Base-by-base conservation (phyloP, 2,113 vertebrate genomes). In the Epinephelus moara region DNA sequence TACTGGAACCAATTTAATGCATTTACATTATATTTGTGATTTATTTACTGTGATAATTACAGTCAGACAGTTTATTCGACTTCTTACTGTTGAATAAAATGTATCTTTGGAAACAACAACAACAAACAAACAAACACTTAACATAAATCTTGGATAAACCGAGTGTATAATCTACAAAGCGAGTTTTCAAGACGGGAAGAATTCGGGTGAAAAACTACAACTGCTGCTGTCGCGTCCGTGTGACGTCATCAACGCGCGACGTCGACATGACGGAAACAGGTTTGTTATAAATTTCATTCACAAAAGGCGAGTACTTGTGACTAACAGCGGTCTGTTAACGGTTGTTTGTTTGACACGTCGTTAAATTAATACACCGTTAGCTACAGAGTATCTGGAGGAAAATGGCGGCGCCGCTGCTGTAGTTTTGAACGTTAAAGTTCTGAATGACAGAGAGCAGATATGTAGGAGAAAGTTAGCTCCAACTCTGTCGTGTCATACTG, bases 121-220 rank as follows among this genome's bases (percentile, higher is more conserved):
- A 42, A 42, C 7, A 42, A 42, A 42, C 5, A 50, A 50, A 47
- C 3, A 17, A 50, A 50, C 15, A 0, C 1, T 50, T 17, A 30
- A 1, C 37, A 71, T 25, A 6, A 53, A 33, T 45, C 12, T 68
- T 21, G 1, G 12, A 52, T 19, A 71, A 21, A 19, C 13, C 1
- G 1, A 17, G 4, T 30, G 2, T 14, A 1, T 3, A 11, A 78
- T 47, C 30, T 60, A 27, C 14, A 78, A 40, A 19, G 6, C 4
- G 7, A 62, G 30, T 8, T 40, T 15, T 14, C 18, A 61, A 19
- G 2, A 21, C 3, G 10, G 61, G 45, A 80, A 61, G n/a, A 40
- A 21, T 2, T 4, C 15, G 4, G 3, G 4, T 6, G 3, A 59
- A 33, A 75, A 86, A 93, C 91, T 92, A 93, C 92, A 91, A 81